phyloP scores from a whole-genome alignment of 2,113 vertebrate species.

The Buteo buteo region DNA sequence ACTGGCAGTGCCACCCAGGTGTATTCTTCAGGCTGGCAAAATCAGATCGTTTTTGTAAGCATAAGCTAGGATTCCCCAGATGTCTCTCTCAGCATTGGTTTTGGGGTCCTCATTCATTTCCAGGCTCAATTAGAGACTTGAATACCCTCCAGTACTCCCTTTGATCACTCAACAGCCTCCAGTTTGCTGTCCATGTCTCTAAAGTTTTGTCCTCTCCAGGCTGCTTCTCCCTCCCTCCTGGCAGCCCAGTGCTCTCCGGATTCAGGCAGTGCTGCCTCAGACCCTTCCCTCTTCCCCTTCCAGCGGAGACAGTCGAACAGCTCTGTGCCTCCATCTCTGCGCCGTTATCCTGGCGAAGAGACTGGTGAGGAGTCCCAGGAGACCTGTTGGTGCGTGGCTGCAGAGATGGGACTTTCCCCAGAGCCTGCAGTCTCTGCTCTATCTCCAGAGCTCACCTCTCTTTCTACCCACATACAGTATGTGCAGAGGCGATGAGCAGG shows the following conservation, averaged over 20 bases:
- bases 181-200: neutral
- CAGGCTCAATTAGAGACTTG: neutral
- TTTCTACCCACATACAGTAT: neutral
- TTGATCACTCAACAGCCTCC: neutral
- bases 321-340: neutral
- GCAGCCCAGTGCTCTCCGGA: neutral
- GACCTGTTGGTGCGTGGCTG: fast-evolving
- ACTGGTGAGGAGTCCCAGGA: neutral
- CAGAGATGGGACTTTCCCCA: neutral
- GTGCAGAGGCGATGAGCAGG: fast-evolving
- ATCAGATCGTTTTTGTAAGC: neutral
- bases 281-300: neutral
- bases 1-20: neutral
- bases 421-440: neutral
- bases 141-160: neutral
- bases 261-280: fast-evolving
- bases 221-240: neutral
- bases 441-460: neutral
- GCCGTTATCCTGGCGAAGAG: neutral
- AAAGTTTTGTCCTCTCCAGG: fast-evolving
- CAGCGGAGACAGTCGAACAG: neutral
- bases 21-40: neutral
- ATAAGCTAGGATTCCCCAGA: neutral
- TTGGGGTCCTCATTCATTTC: neutral
- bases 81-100: neutral